These are phyloP conservation scores for Macrocentrus cingulum DNA, from an alignment of 1,140 invertebrate species.

Conservation along the genomic window DNA sequence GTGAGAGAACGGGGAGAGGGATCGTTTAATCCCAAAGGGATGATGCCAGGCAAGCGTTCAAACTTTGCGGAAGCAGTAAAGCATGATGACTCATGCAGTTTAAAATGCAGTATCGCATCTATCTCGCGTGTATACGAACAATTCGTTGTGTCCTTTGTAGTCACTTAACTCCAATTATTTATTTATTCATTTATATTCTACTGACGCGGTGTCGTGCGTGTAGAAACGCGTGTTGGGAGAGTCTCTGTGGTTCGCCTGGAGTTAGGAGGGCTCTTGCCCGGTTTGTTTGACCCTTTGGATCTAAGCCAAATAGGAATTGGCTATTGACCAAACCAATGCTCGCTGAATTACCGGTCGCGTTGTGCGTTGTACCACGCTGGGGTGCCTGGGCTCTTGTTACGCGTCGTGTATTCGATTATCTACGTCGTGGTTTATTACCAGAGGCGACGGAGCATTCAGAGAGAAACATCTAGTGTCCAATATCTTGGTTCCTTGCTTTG, in stretches of 20 bases:
- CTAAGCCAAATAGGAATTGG: constrained; percentile 56
- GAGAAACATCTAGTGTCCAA: neutral
- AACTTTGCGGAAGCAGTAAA: constrained; percentile 1
- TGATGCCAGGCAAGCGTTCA: constrained; percentile 8
- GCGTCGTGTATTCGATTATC: constrained; percentile 57
- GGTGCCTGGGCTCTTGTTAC: constrained; percentile 48
- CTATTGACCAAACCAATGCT: constrained; percentile 57
- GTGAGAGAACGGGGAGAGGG: constrained; percentile 2
- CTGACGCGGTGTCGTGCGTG: neutral
- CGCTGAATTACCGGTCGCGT: constrained; percentile 48
- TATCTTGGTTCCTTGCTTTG: constrained; percentile 1
- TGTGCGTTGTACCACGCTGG: constrained; percentile 35
- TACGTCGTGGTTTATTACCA: constrained; percentile 51
- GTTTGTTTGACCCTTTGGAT: constrained; percentile 53
- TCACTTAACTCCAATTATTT: constrained; percentile 5
- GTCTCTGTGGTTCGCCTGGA: too few species aligned
- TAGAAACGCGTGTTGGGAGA: neutral
- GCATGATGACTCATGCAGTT: constrained; percentile 18
- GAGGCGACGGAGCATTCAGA: constrained; percentile 7
- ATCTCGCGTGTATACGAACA: constrained; percentile 21
- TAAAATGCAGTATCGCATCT: constrained; percentile 15
- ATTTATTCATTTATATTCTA: constrained; percentile 16
- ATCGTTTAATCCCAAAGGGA: constrained; percentile 18
- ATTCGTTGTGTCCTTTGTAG: constrained; percentile 10
- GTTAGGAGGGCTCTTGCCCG: too few species aligned